phyloP scores from a whole-genome alignment of 2,113 vertebrate species.

The Paralichthys olivaceus region DNA sequence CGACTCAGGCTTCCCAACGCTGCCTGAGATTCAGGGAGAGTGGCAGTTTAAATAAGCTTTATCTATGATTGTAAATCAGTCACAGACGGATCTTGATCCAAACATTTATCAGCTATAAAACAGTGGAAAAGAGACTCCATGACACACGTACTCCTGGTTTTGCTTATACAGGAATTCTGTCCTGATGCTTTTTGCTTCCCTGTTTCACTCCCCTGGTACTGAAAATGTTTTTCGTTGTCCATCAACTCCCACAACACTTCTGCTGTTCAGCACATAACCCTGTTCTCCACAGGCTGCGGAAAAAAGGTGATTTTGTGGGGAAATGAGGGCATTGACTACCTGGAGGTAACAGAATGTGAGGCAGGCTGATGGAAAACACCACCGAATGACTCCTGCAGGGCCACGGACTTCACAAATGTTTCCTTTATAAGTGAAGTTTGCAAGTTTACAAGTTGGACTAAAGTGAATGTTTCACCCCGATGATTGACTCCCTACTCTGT shows the following conservation, averaged over 20 bases:
- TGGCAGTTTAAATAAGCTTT: slow-evolving; percentile 40
- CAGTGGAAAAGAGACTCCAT: slow-evolving; percentile 18
- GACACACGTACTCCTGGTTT: not conserved
- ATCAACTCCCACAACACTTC: not conserved
- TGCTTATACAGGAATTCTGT: not conserved
- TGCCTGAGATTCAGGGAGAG: slow-evolving; percentile 26
- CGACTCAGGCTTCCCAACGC: slow-evolving; percentile 6
- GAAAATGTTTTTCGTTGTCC: not conserved
- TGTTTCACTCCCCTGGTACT: not conserved
- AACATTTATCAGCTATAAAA: slow-evolving; percentile 37
- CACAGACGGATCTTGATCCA: slow-evolving; percentile 31
- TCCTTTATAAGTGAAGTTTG: not conserved
- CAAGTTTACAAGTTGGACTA: slow-evolving; percentile 15
- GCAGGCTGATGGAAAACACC: not conserved
- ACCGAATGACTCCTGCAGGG: not conserved
- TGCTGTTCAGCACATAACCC: not conserved
- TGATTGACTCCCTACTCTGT: slow-evolving; percentile 26
- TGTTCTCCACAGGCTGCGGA: not conserved
- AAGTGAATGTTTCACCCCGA: slow-evolving; percentile 39
- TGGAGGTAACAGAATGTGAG: not conserved
- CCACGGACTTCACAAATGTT: not conserved
- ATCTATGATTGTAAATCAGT: slow-evolving; percentile 40
- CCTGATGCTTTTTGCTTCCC: not conserved
- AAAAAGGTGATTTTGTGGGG: not conserved
- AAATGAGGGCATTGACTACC: not conserved